Base-by-base conservation (phyloP, 2,888 invertebrate species). In the Drosophila limbata region DNA sequence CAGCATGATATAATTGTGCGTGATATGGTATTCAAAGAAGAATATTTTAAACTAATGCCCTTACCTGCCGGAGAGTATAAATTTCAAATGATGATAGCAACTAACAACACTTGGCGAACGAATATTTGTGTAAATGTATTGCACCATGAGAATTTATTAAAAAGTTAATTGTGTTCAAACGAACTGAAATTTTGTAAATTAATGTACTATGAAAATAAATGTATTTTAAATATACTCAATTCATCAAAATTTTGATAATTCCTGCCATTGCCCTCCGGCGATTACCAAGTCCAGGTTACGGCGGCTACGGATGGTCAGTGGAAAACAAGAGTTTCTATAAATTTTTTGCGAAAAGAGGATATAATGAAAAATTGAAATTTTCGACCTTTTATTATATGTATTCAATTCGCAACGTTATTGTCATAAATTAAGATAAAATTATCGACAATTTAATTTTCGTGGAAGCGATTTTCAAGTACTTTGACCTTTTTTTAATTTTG, bases 21-120 rank as follows among this genome's bases (percentile, higher is more conserved):
- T 17, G 35, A 73, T 11, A 8, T 64, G 39, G 47, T 77, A 1
- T 44, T 71, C 3, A 45, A 61, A 1, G 53, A 70, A 3, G 77
- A 77, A 0, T 56, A 11, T 11, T n/a, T 73, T 0, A 40, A n/a
- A 13, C 45, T 35, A 0, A 3, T 60, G 8, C 67, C 70, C 0
- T 2, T 77, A 21, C 73, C 77, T 2, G 6, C 47, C 1, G 77
- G 70, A 1, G 59, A 77, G 2, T 77, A 77, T 33, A 63, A 47
- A 33, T 19, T 48, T 21, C 35, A 42, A 13, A 0, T 64, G 9
- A 3, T 33, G 9, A 17, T 33, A 4, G n/a, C 55, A 4, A 19
- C 33, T n/a, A 39, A 57, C 10, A 42, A 57, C 15, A 21, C 19
- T 1, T 70, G 65, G 66, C 21, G 33, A 28, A 44, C 48, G 4